These are phyloP conservation scores for Lissonota sp. DNA, from an alignment of 2,888 invertebrate species.

Conservation along the genomic window DNA sequence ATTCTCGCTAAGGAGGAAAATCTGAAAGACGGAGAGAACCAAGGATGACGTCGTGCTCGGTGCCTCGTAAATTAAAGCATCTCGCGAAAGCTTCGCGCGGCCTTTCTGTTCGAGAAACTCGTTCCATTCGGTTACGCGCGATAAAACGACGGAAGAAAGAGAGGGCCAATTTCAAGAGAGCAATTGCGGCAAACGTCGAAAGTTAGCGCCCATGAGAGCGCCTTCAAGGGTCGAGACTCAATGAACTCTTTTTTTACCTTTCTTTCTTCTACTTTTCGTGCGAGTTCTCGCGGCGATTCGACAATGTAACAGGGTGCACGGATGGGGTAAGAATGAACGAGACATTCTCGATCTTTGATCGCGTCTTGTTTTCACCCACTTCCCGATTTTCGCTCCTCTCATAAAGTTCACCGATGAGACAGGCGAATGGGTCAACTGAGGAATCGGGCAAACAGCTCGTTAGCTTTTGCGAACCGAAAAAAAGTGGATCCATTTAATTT, in stretches of 20 bases:
- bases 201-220: slow-evolving; percentile 41
- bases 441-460: too few relatives aligned
- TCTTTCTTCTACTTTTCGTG: not conserved
- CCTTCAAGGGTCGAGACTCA: slow-evolving; percentile 67
- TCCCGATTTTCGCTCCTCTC: not conserved
- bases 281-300: not conserved
- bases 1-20: slow-evolving; percentile 9
- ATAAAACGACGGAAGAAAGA: slow-evolving; percentile 63
- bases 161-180: slow-evolving; percentile 60
- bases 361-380: not conserved
- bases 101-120: slow-evolving; percentile 49
- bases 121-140: slow-evolving; percentile 60
- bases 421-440: too few relatives aligned
- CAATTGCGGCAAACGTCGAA: slow-evolving; percentile 62
- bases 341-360: slow-evolving; percentile 6
- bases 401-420: not conserved
- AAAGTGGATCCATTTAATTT: too few relatives aligned
- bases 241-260: slow-evolving; percentile 62
- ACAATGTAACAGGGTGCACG: slow-evolving; percentile 5
- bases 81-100: slow-evolving; percentile 33
- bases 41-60: slow-evolving; percentile 49
- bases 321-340: not conserved
- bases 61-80: slow-evolving; percentile 56
- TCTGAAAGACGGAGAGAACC: slow-evolving; percentile 15
- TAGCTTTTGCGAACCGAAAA: too few relatives aligned